These are phyloP conservation scores for Hymenochirus boettgeri DNA, from an alignment of 2,113 vertebrate genomes.

Conservation along the genomic window DNA sequence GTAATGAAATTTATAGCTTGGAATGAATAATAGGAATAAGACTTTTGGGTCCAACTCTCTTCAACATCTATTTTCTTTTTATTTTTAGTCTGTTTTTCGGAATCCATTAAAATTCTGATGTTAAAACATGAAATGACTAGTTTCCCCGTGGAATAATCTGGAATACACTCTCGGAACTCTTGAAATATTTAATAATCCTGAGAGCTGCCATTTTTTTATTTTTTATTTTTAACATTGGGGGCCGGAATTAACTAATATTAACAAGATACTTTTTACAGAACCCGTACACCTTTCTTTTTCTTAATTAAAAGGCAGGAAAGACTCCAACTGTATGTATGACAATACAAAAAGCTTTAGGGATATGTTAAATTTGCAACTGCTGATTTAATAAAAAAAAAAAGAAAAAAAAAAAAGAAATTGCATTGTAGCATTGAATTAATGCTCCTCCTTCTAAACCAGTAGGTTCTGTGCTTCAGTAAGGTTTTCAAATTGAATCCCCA, in stretches of 20 bases:
- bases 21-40: no score
- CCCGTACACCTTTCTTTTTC: slow-evolving; percentile 43
- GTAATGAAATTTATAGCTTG: no score
- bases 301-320: slow-evolving; percentile 54
- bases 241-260: slow-evolving; percentile 45
- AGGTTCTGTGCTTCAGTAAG: not conserved
- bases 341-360: slow-evolving; percentile 45
- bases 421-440: not conserved
- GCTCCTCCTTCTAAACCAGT: not conserved
- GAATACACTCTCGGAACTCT: slow-evolving; percentile 9
- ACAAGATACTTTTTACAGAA: slow-evolving; percentile 31
- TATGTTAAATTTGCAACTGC: slow-evolving; percentile 39
- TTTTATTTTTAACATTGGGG: slow-evolving; percentile 4
- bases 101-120: not conserved
- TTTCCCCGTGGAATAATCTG: not conserved
- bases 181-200: not conserved
- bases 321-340: slow-evolving; percentile 7
- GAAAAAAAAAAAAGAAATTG: not conserved
- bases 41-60: no score
- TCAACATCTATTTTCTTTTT: no score
- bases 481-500: not conserved
- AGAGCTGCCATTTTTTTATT: not conserved
- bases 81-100: no score
- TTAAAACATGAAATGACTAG: not conserved
- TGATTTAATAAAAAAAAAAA: slow-evolving; percentile 44